Percentiles rank a stretch among this genome's conserved stretches.
phyloP scores from a whole-genome alignment of 2,113 vertebrate genomes.

The Tragulus kanchil region DNA sequence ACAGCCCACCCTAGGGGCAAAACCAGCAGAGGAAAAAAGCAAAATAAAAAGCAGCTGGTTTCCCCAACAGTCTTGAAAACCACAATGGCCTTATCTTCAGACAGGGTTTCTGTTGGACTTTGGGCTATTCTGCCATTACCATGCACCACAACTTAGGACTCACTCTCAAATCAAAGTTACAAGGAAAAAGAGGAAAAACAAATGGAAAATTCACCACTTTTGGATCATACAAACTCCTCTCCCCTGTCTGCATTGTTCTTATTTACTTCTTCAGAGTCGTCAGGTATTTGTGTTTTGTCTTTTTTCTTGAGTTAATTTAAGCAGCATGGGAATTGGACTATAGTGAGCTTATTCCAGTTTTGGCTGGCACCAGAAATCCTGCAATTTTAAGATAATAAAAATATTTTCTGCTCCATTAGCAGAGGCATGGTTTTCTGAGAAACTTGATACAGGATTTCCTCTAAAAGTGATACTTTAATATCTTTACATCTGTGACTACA shows the following conservation, averaged over 20 bases:
- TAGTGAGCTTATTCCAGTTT: constrained; percentile 16
- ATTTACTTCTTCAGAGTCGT: constrained; percentile 22
- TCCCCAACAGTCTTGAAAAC: neutral
- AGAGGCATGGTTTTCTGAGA: constrained; percentile 44
- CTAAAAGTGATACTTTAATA: constrained; percentile 23
- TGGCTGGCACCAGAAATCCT: constrained; percentile 47
- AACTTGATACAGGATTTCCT: constrained; percentile 59
- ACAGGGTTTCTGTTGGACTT: neutral
- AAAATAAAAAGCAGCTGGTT: neutral
- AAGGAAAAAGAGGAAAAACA: neutral
- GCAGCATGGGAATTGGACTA: neutral
- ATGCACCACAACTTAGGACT: neutral
- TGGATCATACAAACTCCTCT: neutral
- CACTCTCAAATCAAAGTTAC: neutral
- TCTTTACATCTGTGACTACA: constrained; percentile 52
- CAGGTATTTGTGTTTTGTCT: neutral
- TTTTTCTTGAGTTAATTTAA: neutral
- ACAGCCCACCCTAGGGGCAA: neutral
- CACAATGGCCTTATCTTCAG: neutral
- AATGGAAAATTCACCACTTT: neutral
- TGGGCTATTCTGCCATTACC: neutral
- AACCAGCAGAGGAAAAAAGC: neutral
- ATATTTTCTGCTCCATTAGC: constrained; percentile 31
- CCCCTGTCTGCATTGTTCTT: neutral
- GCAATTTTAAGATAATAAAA: constrained; percentile 60